Base-by-base conservation (phyloP, 2,797 vertebrate genomes). In the Tokudaia muenninki region DNA sequence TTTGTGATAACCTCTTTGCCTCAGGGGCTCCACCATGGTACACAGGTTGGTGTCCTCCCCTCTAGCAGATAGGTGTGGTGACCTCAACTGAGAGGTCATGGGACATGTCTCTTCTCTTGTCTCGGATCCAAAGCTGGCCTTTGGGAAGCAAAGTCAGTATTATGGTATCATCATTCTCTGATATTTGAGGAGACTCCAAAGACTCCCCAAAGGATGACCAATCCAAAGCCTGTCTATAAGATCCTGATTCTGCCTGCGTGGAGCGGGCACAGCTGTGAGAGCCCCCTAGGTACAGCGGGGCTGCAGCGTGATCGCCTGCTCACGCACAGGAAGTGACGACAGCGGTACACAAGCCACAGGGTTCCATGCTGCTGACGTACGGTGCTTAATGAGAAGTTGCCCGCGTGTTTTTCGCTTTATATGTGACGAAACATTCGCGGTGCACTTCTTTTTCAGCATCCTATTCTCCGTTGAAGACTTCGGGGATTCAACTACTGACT, bases 361-460 rank as follows among this genome's bases (percentile, higher is more conserved):
- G 70, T 16, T 63, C 26, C 0, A 1, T 8, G 1, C 2, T 4
- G 65, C 37, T 34, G 93, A 95, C 4, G 0, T 14, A 59, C 47
- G 97, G 97, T 97, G 63, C 97, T 97, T 96, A 97, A 86, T 87
- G 96, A 97, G 97, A 97, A 98, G 97, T 92, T 97, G 97, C 97
- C 97, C 97, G 97, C 75, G 97, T 97, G 34, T 97, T 97, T 97
- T 98, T 98, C 97, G 97, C 97, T 98, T 67, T 97, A 65, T 97
- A 87, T 94, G 97, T 95, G 97, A 97, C 96, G 97, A 98, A 98
- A 98, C 97, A 98, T 98, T 98, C 97, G 97, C 96, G 97, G 97
- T 97, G 97, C 97, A 98, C 97, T 97, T 98, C 97, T 97, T 96
- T 78, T 97, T 98, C 97, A 94, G 97, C 72, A 93, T 55, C 97